Percentiles rank a stretch among this genome's conserved stretches.
Conservation (phyloP, 2,797 vertebrate species). For the Luscinia megarhynchos region DNA sequence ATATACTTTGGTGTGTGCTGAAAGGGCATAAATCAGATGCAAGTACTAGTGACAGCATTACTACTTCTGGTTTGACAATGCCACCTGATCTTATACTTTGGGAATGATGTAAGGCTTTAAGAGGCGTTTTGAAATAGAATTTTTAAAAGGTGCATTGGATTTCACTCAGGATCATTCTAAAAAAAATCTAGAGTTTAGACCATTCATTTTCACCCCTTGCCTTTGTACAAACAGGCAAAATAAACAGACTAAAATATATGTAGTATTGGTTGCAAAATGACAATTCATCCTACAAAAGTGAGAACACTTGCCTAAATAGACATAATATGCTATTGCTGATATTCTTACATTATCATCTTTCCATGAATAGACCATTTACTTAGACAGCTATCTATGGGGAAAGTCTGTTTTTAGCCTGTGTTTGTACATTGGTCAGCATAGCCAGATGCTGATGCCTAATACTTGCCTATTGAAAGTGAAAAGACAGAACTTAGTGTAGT, state of each 20-base stretch:
- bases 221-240: not conserved
- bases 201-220: not conserved
- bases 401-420: constrained; percentile 11
- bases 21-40: not conserved
- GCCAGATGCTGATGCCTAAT: not conserved
- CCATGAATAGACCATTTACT: not conserved
- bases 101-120: constrained; percentile 18
- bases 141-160: not conserved
- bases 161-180: not conserved
- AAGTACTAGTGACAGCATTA: not conserved
- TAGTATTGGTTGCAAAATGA: not conserved
- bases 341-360: not conserved
- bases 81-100: not conserved
- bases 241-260: not conserved
- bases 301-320: not conserved
- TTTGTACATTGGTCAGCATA: not conserved
- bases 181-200: not conserved
- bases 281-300: not conserved
- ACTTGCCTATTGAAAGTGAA: not conserved
- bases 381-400: not conserved
- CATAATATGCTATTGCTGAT: not conserved
- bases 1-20: not conserved
- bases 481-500: not conserved
- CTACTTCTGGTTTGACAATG: not conserved
- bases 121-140: not conserved